These are phyloP conservation scores for Oceanodroma tethys DNA, from an alignment of 2,113 vertebrate species.

Conservation along the genomic window DNA sequence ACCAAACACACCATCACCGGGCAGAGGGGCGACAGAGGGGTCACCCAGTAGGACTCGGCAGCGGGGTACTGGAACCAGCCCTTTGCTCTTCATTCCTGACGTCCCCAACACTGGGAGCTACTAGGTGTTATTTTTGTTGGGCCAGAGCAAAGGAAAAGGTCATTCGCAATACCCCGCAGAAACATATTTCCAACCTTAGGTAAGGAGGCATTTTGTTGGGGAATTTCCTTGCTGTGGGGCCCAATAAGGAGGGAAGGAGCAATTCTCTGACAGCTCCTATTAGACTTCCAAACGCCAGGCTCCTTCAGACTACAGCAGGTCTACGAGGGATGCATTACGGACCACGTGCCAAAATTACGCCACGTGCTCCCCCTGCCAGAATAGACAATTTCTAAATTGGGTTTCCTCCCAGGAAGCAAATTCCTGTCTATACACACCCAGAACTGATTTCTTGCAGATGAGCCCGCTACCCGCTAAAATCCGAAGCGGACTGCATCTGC, in stretches of 20 bases:
- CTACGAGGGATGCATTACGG: fast-evolving
- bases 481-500: background rate
- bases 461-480: background rate
- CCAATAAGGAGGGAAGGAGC: background rate
- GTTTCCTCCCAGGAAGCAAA: constrained; percentile 2
- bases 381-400: background rate
- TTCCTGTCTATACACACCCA: constrained; percentile 26
- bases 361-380: background rate
- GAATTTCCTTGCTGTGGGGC: background rate
- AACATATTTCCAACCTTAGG: background rate
- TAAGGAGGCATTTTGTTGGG: background rate
- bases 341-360: background rate
- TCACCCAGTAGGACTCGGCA: background rate
- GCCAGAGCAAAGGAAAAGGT: background rate
- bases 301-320: background rate
- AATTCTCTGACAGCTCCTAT: background rate
- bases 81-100: background rate
- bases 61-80: background rate
- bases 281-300: background rate
- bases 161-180: fast-evolving
- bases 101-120: background rate
- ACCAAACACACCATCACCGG: background rate
- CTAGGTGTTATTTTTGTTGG: background rate
- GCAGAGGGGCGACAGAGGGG: background rate
- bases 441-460: constrained; percentile 10